phyloP scores from a whole-genome alignment of 1,140 invertebrate species.

The Cotesia vestalis region DNA sequence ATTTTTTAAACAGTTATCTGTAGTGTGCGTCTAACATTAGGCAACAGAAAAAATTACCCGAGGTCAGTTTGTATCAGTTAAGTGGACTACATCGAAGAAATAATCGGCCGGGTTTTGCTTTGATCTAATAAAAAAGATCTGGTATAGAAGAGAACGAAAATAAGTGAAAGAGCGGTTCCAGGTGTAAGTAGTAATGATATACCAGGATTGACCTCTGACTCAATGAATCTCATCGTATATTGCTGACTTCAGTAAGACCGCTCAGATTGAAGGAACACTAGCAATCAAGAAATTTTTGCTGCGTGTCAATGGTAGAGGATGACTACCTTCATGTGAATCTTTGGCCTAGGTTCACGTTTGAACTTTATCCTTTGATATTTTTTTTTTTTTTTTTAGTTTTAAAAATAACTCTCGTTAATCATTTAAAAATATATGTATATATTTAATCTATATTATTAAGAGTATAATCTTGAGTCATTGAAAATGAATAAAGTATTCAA shows the following conservation, averaged over 20 bases:
- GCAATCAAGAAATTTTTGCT: conserved; percentile 56
- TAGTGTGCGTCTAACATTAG: too few relatives aligned
- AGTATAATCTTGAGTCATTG: too few relatives aligned
- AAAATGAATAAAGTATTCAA: too few relatives aligned
- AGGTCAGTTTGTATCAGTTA: conserved; percentile 21
- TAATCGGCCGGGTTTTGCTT: conserved; percentile 37
- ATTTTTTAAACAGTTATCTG: too few relatives aligned
- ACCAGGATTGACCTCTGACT: conserved; percentile 59
- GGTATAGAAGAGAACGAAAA: neutral
- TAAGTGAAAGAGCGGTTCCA: conserved; percentile 47
- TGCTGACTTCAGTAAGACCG: conserved; percentile 58
- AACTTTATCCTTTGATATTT: neutral
- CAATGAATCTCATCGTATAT: conserved; percentile 46
- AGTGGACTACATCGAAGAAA: conserved; percentile 42
- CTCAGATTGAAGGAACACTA: conserved; percentile 56
- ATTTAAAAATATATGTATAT: neutral
- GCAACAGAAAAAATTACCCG: too few relatives aligned
- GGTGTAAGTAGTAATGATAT: conserved; percentile 65
- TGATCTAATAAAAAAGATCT: conserved; percentile 9
- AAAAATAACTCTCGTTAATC: conserved; percentile 6
- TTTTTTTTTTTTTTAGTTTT: too few relatives aligned
- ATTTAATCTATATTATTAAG: too few relatives aligned
- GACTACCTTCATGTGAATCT: conserved; percentile 54
- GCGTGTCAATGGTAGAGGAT: conserved; percentile 62
- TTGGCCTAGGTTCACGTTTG: conserved; percentile 51